Base-by-base conservation (phyloP, 2,113 vertebrate genomes). In the Choloepus hoffmanni region DNA sequence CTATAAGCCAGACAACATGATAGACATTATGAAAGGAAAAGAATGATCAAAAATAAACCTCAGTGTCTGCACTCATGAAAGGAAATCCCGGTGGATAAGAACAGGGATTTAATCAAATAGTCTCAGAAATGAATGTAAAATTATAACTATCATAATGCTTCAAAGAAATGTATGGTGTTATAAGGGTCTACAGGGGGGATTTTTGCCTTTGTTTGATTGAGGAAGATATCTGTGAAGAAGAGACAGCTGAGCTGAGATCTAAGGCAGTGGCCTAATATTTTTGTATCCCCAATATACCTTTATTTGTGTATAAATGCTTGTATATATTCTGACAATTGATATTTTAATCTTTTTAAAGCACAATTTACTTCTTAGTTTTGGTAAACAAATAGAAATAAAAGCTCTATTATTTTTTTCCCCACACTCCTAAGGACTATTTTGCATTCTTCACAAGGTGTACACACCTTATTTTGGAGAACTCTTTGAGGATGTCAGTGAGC, bases 181-280 rank as follows among this genome's bases (percentile, higher is more conserved):
- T 48, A 21, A 30, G 26, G 16, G 45, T 95, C 85, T 90, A 53
- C 4, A 58, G 13, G 33, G 30, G 65, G 11, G 65, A 26, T 48
- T 94, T 70, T 93, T 88, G 58, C 81, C 50, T 92, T 85, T 84
- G 58, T 84, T 18, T 28, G 62, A 48, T 65, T 83, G 94, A 93
- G n/a, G 36, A 85, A 93, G 18, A 10, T 72, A 36, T 95, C 94
- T 48, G 48, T 77, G 74, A 72, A 95, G 94, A 97, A 95, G n/a
- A 76, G 58, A 79, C 16, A 76, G 53, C 58, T 79, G 78, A 95
- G 50, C 8, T 55, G 58, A 83, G 40, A 50, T 86, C 58, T 67
- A 68, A 87, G 12, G 11, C 36, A 68, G 0, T 85, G 36, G 26
- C 65, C 24, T 73, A 43, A 23, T 92, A 94, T 50, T 62, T 92